Conservation (phyloP, 2,797 vertebrate species). For the Propithecus deckenii region DNA sequence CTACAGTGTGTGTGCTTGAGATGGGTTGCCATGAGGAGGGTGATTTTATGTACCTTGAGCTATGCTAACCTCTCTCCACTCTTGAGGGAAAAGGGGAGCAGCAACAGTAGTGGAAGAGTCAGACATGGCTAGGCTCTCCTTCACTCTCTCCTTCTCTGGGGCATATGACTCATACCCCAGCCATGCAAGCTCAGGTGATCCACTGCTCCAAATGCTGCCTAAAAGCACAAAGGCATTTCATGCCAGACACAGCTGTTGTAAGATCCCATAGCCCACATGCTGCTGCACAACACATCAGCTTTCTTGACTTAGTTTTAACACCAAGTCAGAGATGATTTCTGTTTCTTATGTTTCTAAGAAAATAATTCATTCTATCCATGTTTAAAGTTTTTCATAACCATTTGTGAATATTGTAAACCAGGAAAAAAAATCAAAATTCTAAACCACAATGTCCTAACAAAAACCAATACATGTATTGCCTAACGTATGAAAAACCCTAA, state of each 20-base stretch:
- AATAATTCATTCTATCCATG: background rate
- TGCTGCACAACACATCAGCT: background rate
- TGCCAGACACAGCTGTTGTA: background rate
- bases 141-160: background rate
- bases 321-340: background rate
- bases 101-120: background rate
- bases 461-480: background rate
- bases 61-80: background rate
- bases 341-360: background rate
- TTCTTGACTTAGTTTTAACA: background rate
- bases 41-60: background rate
- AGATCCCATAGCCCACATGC: background rate
- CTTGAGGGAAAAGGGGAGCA: background rate
- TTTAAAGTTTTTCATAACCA: background rate
- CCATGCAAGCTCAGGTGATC: fast-evolving
- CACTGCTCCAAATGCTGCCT: background rate
- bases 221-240: background rate
- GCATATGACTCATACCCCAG: background rate
- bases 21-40: too few relatives aligned
- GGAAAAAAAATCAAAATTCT: background rate
- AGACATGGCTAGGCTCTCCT: background rate
- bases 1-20: fast-evolving
- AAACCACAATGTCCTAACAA: background rate
- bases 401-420: background rate
- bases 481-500: background rate